Percentiles rank a stretch among this genome's conserved stretches.
Conservation (phyloP, 2,888 invertebrate genomes). For the Caenorhabditis sp. region DNA sequence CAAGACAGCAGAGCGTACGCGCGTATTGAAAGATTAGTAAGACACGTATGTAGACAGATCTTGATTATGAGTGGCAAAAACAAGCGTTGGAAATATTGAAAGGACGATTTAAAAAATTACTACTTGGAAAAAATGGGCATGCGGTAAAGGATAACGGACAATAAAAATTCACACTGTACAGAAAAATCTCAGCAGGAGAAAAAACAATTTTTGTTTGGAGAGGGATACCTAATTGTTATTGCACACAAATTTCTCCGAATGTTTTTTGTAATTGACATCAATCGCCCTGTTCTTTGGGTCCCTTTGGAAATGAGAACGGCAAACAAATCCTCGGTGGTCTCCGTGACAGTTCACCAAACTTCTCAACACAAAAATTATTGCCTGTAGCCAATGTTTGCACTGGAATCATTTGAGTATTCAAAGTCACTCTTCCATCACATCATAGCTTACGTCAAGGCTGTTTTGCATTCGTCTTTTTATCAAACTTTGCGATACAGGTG, state of each 20-base stretch:
- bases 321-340: constrained; percentile 23
- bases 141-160: too few species aligned
- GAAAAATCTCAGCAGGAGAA: too few species aligned
- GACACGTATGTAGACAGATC: too few species aligned
- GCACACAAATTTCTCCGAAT: constrained; percentile 8
- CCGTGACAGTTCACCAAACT: neutral
- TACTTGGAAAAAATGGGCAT: too few species aligned
- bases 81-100: too few species aligned
- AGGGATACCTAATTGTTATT: constrained; percentile 25
- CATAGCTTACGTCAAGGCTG: constrained; percentile 6
- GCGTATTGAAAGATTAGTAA: too few species aligned
- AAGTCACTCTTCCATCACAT: neutral
- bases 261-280: constrained; percentile 33
- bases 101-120: too few species aligned
- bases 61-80: too few species aligned
- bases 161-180: too few species aligned
- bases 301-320: constrained; percentile 19
- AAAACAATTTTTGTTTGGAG: neutral
- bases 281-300: neutral
- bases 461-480: neutral
- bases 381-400: neutral
- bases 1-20: too few species aligned
- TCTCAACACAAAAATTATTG: neutral
- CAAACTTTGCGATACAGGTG: neutral
- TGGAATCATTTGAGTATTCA: neutral